These are phyloP conservation scores for Chiloscyllium plagiosum DNA, from an alignment of 2,113 vertebrate genomes.

Conservation along the genomic window DNA sequence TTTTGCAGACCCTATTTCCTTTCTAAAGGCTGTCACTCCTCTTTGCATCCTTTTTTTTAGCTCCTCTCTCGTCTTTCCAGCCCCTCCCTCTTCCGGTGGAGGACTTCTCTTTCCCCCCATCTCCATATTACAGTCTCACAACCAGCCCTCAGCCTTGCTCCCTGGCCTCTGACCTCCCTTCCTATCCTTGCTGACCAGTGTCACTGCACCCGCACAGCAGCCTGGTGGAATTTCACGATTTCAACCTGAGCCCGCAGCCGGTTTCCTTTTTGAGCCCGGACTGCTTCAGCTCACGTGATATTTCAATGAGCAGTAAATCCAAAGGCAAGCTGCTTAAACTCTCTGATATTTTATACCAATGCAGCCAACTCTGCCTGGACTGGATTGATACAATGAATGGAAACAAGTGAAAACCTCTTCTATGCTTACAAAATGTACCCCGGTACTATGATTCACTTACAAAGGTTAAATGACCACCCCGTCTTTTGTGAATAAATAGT, in stretches of 20 bases:
- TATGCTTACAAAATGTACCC: background rate
- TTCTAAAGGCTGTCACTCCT: too few relatives aligned
- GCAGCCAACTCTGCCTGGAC: background rate
- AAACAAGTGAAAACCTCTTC: background rate
- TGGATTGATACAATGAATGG: background rate
- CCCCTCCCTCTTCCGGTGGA: too few relatives aligned
- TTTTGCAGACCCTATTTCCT: too few relatives aligned
- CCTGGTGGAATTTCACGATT: background rate
- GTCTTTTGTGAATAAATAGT: background rate
- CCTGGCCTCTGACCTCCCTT: background rate
- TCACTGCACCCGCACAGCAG: too few relatives aligned
- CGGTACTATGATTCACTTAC: background rate
- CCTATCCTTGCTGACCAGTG: too few relatives aligned
- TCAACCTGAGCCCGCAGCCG: background rate
- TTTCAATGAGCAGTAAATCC: background rate
- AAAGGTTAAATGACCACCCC: background rate
- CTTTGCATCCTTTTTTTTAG: too few relatives aligned
- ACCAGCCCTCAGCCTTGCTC: too few relatives aligned
- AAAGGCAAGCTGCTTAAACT: background rate
- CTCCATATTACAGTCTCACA: too few relatives aligned
- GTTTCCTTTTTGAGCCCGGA: background rate
- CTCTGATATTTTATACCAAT: background rate
- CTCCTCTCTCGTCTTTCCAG: too few relatives aligned
- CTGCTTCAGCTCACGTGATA: background rate
- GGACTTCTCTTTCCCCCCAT: too few relatives aligned